Evolutionary conservation across 1,140 invertebrate genomes (phyloP).

Genomic region (Trypoxylus dichotomus): DNA sequence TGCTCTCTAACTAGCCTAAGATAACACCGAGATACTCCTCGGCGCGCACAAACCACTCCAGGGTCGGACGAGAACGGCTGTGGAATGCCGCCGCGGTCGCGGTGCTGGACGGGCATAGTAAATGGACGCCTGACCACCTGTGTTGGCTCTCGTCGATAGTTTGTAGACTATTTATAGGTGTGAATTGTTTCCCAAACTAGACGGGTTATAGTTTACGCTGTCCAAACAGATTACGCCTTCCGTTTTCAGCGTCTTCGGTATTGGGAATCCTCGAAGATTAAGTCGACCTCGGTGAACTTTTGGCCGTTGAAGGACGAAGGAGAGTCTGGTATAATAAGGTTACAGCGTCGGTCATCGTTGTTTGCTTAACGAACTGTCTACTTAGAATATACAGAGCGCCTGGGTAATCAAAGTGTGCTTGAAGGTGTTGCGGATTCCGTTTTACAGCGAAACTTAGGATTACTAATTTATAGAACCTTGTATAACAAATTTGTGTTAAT

Average conservation of each 20-base stretch:
- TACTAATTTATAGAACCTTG: too few relatives aligned
- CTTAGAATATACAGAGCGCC: neutral
- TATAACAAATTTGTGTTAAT: too few relatives aligned
- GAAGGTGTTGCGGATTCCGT: too few relatives aligned
- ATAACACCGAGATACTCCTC: neutral
- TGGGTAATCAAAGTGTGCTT: too few relatives aligned
- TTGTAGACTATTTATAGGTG: constrained; percentile 18
- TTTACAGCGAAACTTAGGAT: too few relatives aligned
- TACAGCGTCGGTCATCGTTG: neutral
- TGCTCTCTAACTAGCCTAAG: constrained; percentile 18
- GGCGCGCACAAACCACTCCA: neutral
- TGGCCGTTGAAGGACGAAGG: neutral
- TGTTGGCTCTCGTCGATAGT: constrained; percentile 6
- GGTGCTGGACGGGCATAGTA: neutral
- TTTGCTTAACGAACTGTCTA: neutral
- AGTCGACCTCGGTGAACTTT: neutral
- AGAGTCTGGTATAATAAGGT: neutral
- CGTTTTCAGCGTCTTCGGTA: neutral
- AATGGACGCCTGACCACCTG: neutral
- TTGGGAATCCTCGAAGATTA: neutral
- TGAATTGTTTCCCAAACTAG: constrained; percentile 5
- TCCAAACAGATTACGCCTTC: neutral
- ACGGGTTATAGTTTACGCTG: neutral
- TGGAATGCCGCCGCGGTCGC: neutral
- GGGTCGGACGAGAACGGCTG: neutral